Conservation (phyloP, 1,140 invertebrate genomes). For the Drosophila arizonae region DNA sequence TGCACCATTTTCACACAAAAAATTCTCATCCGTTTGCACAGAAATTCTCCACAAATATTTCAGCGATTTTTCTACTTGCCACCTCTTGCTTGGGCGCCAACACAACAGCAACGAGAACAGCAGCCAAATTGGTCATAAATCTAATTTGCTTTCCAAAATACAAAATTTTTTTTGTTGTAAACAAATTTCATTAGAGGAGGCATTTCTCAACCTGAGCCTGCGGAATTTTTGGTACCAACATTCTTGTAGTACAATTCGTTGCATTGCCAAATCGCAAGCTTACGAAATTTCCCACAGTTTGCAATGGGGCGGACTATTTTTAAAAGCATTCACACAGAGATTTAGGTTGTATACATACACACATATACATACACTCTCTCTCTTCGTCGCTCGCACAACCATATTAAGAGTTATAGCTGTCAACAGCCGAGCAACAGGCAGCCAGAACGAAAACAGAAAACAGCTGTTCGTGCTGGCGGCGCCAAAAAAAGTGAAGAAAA, state of each 20-base stretch:
- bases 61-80: conserved; percentile 29
- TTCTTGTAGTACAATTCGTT: conserved; percentile 41
- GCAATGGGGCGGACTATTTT: conserved; percentile 51
- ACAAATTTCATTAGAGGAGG: conserved; percentile 40
- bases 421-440: conserved; percentile 36
- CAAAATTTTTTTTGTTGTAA: conserved; percentile 39
- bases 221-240: conserved; percentile 46
- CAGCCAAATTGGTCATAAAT: conserved; percentile 56
- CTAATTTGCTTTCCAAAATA: conserved; percentile 33
- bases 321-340: conserved; percentile 55
- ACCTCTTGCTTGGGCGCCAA: neutral
- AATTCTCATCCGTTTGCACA: neutral
- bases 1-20: neutral
- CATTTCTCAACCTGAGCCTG: conserved; percentile 41
- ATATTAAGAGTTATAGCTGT: conserved; percentile 19
- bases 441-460: conserved; percentile 64
- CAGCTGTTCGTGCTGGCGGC: conserved; percentile 64
- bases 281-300: conserved; percentile 68
- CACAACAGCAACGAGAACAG: conserved; percentile 3
- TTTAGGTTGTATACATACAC: conserved; percentile 36
- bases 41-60: conserved; percentile 58
- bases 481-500: conserved; percentile 31
- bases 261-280: conserved; percentile 55
- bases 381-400: neutral
- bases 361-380: neutral